Conservation (phyloP, 2,888 invertebrate genomes). For the Orthosia cruda region DNA sequence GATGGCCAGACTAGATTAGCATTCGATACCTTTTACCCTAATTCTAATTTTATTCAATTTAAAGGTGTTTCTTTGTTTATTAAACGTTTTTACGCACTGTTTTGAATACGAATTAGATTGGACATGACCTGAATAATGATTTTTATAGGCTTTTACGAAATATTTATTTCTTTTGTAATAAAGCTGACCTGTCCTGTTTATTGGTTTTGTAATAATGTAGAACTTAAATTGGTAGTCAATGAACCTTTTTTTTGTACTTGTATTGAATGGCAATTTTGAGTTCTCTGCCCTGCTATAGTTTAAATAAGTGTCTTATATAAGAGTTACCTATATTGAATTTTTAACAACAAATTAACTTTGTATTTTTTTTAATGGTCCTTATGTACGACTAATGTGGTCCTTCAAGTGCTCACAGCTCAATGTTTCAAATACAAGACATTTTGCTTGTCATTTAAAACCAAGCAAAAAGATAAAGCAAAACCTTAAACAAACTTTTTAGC, state of each 20-base stretch:
- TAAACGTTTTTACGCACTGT: constrained; percentile 45
- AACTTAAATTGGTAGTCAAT: background rate
- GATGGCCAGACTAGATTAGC: constrained; percentile 6
- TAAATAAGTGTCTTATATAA: background rate
- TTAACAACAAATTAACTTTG: too few relatives aligned
- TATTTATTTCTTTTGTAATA: constrained; percentile 47
- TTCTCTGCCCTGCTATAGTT: background rate
- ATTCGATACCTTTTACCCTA: constrained; percentile 47
- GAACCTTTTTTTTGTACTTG: background rate
- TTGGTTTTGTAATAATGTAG: background rate
- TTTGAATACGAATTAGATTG: constrained; percentile 52
- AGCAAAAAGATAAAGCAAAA: constrained; percentile 4
- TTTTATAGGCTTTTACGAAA: constrained; percentile 22
- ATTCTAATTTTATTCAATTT: constrained; percentile 56
- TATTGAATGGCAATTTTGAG: background rate
- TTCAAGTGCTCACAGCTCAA: background rate
- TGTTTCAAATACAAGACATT: background rate
- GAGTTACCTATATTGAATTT: too few relatives aligned
- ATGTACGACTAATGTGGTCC: background rate
- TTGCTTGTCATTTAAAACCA: background rate
- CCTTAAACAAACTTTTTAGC: constrained; percentile 26
- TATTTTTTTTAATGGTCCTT: too few relatives aligned
- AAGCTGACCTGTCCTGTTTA: constrained; percentile 18
- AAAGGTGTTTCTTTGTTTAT: constrained; percentile 53
- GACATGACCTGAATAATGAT: constrained; percentile 49